phyloP scores from a whole-genome alignment of 2,113 vertebrate genomes.

The Ascaphus truei region DNA sequence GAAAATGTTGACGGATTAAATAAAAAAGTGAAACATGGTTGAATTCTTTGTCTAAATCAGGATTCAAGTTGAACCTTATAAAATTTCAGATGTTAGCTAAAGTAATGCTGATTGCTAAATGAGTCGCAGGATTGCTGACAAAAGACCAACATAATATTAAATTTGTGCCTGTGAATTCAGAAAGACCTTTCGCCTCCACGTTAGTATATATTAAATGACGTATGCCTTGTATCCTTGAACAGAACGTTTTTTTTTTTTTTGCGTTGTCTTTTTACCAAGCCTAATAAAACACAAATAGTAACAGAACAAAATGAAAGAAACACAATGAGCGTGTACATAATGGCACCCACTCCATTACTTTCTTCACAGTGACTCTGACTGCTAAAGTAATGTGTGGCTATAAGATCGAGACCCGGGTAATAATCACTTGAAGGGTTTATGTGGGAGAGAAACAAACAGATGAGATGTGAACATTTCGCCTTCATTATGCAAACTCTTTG shows the following conservation, averaged over 20 bases:
- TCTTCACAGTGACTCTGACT: slow-evolving; percentile 50
- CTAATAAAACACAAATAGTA: slow-evolving; percentile 60
- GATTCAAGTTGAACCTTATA: no score
- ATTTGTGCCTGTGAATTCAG: slow-evolving; percentile 61
- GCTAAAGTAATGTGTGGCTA: slow-evolving; percentile 48
- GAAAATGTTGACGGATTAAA: no score
- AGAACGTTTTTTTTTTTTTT: slow-evolving; percentile 63
- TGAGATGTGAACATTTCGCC: slow-evolving; percentile 54
- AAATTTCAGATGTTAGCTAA: no score
- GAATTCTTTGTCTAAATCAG: no score
- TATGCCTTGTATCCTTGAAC: slow-evolving; percentile 98
- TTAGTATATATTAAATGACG: slow-evolving; percentile 49
- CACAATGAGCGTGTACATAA: slow-evolving; percentile 61
- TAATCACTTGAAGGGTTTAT: slow-evolving; percentile 37
- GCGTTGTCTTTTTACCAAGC: slow-evolving; percentile 56
- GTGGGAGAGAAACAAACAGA: slow-evolving; percentile 33
- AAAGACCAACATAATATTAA: no score
- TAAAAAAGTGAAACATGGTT: no score
- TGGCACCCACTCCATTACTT: slow-evolving; percentile 59
- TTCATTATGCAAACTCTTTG: slow-evolving; percentile 57
- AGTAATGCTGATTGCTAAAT: no score
- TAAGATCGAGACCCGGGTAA: slow-evolving; percentile 50
- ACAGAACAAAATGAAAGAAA: slow-evolving; percentile 65
- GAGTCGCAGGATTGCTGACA: no score
- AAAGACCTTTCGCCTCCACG: slow-evolving; percentile 52